A percentile compares a stretch with the other conserved stretches of the same genome.
Evolutionary conservation across 2,113 vertebrate species (phyloP).

Genomic region (Gymnogyps californianus): DNA sequence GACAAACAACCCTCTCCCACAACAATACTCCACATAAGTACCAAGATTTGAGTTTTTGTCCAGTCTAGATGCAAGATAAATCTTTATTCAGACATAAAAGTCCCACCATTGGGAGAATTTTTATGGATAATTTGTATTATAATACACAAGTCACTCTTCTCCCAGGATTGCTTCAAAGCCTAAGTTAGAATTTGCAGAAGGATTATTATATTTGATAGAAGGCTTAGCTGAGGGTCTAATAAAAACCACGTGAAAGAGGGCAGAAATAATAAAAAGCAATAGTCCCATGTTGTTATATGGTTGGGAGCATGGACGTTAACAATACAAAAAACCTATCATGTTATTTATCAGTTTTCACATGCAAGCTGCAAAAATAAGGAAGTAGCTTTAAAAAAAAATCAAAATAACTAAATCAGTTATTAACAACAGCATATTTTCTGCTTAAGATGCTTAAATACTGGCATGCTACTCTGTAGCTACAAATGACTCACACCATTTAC

Average conservation of each 20-base stretch:
- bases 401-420: background rate
- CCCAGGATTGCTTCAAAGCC: background rate
- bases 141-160: background rate
- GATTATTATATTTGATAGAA: constrained; percentile 12
- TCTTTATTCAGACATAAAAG: background rate
- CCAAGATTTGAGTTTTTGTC: background rate
- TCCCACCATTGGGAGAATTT: background rate
- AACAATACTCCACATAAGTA: background rate
- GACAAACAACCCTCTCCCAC: background rate
- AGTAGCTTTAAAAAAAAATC: background rate
- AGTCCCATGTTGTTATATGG: background rate
- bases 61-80: background rate
- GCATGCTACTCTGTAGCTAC: background rate
- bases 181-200: background rate
- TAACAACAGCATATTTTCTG: background rate
- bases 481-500: background rate
- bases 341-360: background rate
- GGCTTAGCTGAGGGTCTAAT: background rate
- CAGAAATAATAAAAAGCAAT: background rate
- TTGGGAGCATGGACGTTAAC: background rate
- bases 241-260: background rate
- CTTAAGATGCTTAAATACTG: background rate
- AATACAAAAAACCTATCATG: background rate
- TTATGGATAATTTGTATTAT: background rate
- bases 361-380: background rate